Conservation (phyloP, 1,140 invertebrate genomes). For the Micrasema longulum region DNA sequence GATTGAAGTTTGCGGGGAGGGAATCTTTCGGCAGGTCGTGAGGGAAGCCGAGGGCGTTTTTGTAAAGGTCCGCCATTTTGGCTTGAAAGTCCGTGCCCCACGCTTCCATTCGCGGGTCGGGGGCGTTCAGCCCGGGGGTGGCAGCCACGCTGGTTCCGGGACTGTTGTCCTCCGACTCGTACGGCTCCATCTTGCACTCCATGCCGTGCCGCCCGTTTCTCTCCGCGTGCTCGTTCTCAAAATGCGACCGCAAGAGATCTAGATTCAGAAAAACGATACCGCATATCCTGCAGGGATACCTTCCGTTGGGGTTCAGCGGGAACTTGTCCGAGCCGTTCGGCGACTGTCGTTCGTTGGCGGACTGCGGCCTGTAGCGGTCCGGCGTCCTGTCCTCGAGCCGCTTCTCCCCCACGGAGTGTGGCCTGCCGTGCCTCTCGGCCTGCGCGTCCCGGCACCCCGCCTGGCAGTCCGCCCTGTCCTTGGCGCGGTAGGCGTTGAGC, state of each 20-base stretch:
- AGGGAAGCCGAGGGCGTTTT: slow-evolving; percentile 64
- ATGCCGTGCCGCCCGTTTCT: slow-evolving; percentile 48
- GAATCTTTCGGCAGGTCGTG: slow-evolving; percentile 60
- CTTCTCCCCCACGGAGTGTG: slow-evolving; percentile 25
- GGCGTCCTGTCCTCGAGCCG: slow-evolving; percentile 26
- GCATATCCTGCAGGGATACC: slow-evolving; percentile 45
- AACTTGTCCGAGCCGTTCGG: slow-evolving; percentile 32
- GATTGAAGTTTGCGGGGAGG: slow-evolving; percentile 63
- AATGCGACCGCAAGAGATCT: slow-evolving; percentile 44
- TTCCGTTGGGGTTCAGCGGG: slow-evolving; percentile 29
- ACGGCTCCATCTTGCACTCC: slow-evolving; percentile 52
- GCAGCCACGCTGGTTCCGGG: slow-evolving; percentile 35
- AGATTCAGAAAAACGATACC: slow-evolving; percentile 44
- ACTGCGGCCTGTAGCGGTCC: slow-evolving; percentile 36
- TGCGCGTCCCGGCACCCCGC: neutral
- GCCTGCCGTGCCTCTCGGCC: slow-evolving; percentile 32
- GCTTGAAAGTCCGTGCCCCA: slow-evolving; percentile 61
- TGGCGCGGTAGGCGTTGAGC: slow-evolving; percentile 41
- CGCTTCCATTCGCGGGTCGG: slow-evolving; percentile 49
- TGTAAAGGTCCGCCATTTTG: slow-evolving; percentile 68
- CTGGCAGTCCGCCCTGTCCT: slow-evolving; percentile 12
- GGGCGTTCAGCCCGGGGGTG: slow-evolving; percentile 22
- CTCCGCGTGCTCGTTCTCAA: slow-evolving; percentile 49
- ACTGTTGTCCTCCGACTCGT: slow-evolving; percentile 49
- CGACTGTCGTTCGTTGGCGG: slow-evolving; percentile 32